Evolutionary conservation across 2,888 invertebrate genomes (phyloP).

Genomic region (Pandemis corylana): DNA sequence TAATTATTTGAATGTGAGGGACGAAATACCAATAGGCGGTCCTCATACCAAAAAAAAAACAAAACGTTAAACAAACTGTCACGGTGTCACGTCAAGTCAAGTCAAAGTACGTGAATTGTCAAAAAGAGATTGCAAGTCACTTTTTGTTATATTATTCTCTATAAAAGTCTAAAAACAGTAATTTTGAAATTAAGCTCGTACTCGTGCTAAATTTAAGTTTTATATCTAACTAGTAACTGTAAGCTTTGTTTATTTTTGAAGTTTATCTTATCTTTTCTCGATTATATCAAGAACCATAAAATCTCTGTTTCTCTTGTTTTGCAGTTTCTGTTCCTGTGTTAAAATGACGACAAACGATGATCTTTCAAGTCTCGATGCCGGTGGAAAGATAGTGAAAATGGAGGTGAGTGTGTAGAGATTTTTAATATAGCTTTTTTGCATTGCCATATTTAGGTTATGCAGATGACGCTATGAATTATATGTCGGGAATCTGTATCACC

Average conservation of each 20-base stretch:
- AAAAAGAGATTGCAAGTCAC: constrained; percentile 39
- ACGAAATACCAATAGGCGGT: neutral
- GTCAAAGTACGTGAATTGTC: constrained; percentile 32
- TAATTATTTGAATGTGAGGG: no score
- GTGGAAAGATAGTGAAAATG: constrained; percentile 85
- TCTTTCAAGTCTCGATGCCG: constrained; percentile 74
- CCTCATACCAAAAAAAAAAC: neutral
- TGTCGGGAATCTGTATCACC: neutral
- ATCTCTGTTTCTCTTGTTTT: constrained; percentile 32
- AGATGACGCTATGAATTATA: constrained; percentile 26
- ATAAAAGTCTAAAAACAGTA: constrained; percentile 14
- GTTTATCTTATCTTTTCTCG: neutral
- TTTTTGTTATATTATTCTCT: constrained; percentile 37
- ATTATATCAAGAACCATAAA: neutral
- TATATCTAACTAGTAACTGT: neutral
- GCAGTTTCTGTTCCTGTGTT: constrained; percentile 42
- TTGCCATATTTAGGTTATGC: constrained; percentile 22
- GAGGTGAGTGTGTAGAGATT: constrained; percentile 73
- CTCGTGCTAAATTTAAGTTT: constrained; percentile 1
- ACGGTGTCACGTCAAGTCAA: neutral
- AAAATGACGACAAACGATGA: constrained; percentile 78
- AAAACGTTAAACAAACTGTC: no score
- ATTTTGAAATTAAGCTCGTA: constrained; percentile 4
- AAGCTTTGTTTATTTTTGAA: neutral
- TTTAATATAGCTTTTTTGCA: neutral